These are phyloP conservation scores for Sebastes matsubarae DNA, from an alignment of 2,797 vertebrate species.

Conservation along the genomic window DNA sequence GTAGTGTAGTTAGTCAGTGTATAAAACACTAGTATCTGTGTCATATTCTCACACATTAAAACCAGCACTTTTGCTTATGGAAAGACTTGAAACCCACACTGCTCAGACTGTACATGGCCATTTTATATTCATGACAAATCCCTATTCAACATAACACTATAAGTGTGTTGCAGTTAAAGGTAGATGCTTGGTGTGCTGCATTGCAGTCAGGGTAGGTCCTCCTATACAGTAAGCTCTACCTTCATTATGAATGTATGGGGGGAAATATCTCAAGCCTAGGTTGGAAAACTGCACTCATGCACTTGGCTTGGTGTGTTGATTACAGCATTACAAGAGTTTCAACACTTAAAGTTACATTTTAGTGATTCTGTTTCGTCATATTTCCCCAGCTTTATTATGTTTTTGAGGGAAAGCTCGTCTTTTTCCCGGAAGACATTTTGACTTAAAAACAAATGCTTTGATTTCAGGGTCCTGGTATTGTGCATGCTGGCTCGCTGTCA, in stretches of 20 bases:
- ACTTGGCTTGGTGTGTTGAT: not conserved
- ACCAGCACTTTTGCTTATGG: constrained; percentile 1
- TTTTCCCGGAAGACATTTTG: not conserved
- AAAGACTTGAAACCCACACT: constrained; percentile 7
- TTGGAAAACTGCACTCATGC: not conserved
- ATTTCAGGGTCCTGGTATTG: not conserved
- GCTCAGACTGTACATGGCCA: not conserved
- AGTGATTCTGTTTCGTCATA: not conserved
- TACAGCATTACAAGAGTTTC: not conserved
- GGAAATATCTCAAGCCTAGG: not conserved
- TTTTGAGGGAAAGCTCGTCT: not conserved
- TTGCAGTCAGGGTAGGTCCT: constrained; percentile 65
- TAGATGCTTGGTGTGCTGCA: constrained; percentile 68
- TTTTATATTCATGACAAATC: constrained; percentile 49
- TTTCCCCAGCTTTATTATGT: not conserved
- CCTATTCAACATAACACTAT: constrained; percentile 5
- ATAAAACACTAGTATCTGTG: constrained; percentile 24
- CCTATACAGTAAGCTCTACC: constrained; percentile 32
- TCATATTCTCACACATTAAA: constrained; percentile 15
- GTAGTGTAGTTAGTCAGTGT: constrained; percentile 23
- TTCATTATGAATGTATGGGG: constrained; percentile 57
- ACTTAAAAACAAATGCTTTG: not conserved
- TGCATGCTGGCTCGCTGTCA: not conserved
- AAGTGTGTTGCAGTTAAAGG: constrained; percentile 22
- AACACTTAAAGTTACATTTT: not conserved